phyloP scores from a whole-genome alignment of 2,888 invertebrate species.

The Apamea crenata region DNA sequence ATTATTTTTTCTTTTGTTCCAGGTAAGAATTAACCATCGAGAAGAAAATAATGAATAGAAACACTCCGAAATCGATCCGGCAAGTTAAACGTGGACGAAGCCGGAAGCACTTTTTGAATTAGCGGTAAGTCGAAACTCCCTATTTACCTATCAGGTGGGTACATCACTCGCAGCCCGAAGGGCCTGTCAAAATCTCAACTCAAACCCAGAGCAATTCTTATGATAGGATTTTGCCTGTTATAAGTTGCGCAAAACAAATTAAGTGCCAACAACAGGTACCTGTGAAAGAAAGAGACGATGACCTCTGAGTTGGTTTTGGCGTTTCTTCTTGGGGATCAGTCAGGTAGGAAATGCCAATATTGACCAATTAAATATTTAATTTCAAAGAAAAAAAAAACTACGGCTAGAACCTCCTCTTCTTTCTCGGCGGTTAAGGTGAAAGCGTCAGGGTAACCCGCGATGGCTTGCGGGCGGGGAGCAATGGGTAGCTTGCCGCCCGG shows the following conservation, averaged over 20 bases:
- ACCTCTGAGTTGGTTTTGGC: too few relatives aligned
- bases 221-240: too few relatives aligned
- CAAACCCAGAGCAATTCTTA: not conserved
- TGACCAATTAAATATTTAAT: too few relatives aligned
- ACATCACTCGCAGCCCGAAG: not conserved
- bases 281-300: not conserved
- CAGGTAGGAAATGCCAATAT: too few relatives aligned
- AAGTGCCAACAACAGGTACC: not conserved
- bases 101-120: not conserved
- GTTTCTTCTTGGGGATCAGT: too few relatives aligned
- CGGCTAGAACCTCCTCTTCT: not conserved
- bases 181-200: not conserved
- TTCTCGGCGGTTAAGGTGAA: not conserved
- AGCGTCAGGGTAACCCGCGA: too few relatives aligned
- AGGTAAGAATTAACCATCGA: constrained; percentile 28
- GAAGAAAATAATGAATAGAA: not conserved
- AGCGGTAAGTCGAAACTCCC: not conserved
- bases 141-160: not conserved
- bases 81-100: not conserved
- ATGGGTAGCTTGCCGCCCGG: too few relatives aligned
- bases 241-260: not conserved
- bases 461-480: too few relatives aligned
- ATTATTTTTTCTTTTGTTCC: constrained; percentile 18
- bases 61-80: not conserved
- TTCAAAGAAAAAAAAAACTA: too few relatives aligned